These are phyloP conservation scores for Agrotis segetum DNA, from an alignment of 2,888 invertebrate species.

Conservation along the genomic window DNA sequence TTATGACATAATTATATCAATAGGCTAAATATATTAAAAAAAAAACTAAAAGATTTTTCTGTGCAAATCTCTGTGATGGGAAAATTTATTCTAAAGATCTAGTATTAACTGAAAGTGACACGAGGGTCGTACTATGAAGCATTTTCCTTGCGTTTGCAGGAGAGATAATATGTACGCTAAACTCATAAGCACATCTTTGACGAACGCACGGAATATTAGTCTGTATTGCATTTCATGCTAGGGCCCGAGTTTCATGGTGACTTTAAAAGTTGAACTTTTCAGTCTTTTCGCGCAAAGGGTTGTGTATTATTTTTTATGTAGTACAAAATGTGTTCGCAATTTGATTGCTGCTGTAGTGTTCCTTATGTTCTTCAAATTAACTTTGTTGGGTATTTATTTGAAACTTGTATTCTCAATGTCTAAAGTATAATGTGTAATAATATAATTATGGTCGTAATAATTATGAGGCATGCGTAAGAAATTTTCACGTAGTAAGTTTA, in stretches of 20 bases:
- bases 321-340: slow-evolving; percentile 91
- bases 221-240: slow-evolving; percentile 67
- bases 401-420: slow-evolving; percentile 83
- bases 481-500: slow-evolving; percentile 79
- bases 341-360: slow-evolving; percentile 91
- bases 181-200: slow-evolving; percentile 56
- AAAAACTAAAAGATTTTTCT: slow-evolving; percentile 79
- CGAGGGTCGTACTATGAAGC: slow-evolving; percentile 77
- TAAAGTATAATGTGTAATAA: slow-evolving; percentile 73
- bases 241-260: slow-evolving; percentile 80
- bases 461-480: slow-evolving; percentile 80
- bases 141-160: slow-evolving; percentile 64
- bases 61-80: slow-evolving; percentile 90
- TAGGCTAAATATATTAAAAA: slow-evolving; percentile 81
- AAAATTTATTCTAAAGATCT: slow-evolving; percentile 89
- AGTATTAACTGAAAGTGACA: slow-evolving; percentile 87
- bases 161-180: slow-evolving; percentile 47
- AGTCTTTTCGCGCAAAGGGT: slow-evolving; percentile 91
- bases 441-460: slow-evolving; percentile 76
- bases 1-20: slow-evolving; percentile 88
- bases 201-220: slow-evolving; percentile 63
- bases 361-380: slow-evolving; percentile 88
- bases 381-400: slow-evolving; percentile 87
- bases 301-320: slow-evolving; percentile 91
- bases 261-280: slow-evolving; percentile 90